These are phyloP conservation scores for Drosophila buzzatii DNA, from an alignment of 2,888 invertebrate genomes.

Conservation along the genomic window DNA sequence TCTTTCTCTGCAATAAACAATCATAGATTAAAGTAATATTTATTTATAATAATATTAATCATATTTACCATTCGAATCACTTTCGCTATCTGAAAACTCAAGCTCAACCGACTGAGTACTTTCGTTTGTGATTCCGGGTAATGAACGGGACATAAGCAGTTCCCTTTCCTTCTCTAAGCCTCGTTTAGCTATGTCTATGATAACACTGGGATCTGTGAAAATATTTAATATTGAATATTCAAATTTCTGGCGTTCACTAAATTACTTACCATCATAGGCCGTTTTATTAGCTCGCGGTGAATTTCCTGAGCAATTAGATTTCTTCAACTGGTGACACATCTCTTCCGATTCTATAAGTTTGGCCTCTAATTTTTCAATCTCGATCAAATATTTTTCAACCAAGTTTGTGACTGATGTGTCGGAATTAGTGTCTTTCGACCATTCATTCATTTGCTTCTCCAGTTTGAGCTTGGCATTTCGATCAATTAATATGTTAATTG, in stretches of 20 bases:
- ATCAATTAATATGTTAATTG: conserved; percentile 93
- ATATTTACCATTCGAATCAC: conserved; percentile 88
- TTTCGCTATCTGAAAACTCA: conserved; percentile 87
- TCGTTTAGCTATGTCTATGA: conserved; percentile 92
- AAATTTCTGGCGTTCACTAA: neutral
- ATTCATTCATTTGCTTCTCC: conserved; percentile 88
- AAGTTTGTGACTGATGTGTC: conserved; percentile 88
- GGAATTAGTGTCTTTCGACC: conserved; percentile 79
- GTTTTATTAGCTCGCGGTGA: conserved; percentile 36
- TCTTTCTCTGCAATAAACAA: conserved; percentile 84
- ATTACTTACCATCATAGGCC: conserved; percentile 62
- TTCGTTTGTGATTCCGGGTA: conserved; percentile 86
- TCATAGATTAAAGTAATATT: too few relatives aligned
- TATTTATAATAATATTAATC: conserved; percentile 74
- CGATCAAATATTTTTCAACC: conserved; percentile 93
- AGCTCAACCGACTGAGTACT: conserved; percentile 87
- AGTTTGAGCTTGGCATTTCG: conserved; percentile 93
- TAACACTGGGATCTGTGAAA: conserved; percentile 84
- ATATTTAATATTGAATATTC: neutral
- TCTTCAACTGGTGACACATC: conserved; percentile 90
- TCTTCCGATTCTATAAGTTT: conserved; percentile 95
- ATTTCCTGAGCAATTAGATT: conserved; percentile 66
- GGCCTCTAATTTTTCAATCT: conserved; percentile 95
- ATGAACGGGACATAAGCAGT: conserved; percentile 83
- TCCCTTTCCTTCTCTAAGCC: conserved; percentile 90